Evolutionary conservation across 2,888 invertebrate genomes (phyloP).

Genomic region (Tupiocoris notatus): DNA sequence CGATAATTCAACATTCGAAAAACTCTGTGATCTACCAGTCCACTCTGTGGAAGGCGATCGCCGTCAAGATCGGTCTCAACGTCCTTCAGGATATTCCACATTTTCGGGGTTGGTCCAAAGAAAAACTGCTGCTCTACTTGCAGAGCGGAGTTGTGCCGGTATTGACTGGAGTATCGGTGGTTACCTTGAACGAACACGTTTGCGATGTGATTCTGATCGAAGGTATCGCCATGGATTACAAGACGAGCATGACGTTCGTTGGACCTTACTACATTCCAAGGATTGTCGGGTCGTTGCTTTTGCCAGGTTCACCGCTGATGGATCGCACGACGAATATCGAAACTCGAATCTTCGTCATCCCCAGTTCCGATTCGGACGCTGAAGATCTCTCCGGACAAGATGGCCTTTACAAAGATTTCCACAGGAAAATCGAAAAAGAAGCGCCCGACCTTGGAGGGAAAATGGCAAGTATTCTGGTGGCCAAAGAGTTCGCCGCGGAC

Average conservation of each 20-base stretch:
- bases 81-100: slow-evolving; percentile 32
- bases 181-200: slow-evolving; percentile 30
- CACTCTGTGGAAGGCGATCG: slow-evolving; percentile 38
- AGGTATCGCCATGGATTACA: slow-evolving; percentile 39
- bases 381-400: slow-evolving; percentile 23
- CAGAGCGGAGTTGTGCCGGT: slow-evolving; percentile 32
- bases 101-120: slow-evolving; percentile 38
- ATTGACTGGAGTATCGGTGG: background rate
- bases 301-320: slow-evolving; percentile 27
- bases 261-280: slow-evolving; percentile 43
- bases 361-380: slow-evolving; percentile 16
- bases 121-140: slow-evolving; percentile 35
- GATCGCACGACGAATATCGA: slow-evolving; percentile 2
- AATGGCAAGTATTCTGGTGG: background rate
- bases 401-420: slow-evolving; percentile 35
- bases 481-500: slow-evolving; percentile 3
- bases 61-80: slow-evolving; percentile 37
- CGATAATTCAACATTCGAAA: slow-evolving; percentile 24
- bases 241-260: slow-evolving; percentile 14
- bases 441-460: background rate
- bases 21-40: background rate
- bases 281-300: slow-evolving; percentile 24
- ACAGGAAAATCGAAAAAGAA: slow-evolving; percentile 1
- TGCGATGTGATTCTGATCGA: slow-evolving; percentile 41
- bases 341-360: slow-evolving; percentile 31